Evolutionary conservation across 2,888 invertebrate genomes (phyloP), one percentile per base, ranked within the genome.

Genomic region (Lithophane socia): DNA sequence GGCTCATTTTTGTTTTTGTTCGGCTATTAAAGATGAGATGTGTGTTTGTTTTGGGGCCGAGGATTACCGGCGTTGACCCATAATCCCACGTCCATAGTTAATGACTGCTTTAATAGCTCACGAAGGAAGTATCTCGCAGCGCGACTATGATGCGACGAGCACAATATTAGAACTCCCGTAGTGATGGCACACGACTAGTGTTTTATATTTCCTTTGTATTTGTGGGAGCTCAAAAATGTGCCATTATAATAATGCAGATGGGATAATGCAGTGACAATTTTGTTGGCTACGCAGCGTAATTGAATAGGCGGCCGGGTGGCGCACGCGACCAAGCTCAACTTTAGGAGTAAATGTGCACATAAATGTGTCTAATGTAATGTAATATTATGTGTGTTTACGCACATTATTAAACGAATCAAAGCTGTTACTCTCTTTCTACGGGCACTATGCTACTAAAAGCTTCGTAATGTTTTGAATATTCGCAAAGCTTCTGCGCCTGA

Each of bases 261-360:
- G 94, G 94, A 92, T 92, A 94, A 93, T 91, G 92, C 93, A 90
- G 90, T 93, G 95, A 94, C 96, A 95, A 94, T 95, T 93, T 94
- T 90, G 94, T 92, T 94, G 92, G 91, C 91, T 91, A 91, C 88
- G 91, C 87, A 90, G 73, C 90, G 91, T 96, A 96, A 96, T 96
- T 96, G 95, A 96, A 96, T 95, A 94, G 95, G 95, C 95, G 94
- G 93, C 91, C 93, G 94, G 93, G 93, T 93, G 93, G 86, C 89
- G 91, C 96, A 95, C 96, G 95, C 95, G 96, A 93, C 95, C 92
- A 84, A 88, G 85, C 90, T 86, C 86, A 88, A 86, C 86, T 87
- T 85, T 88, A 86, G 88, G 87, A 91, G 92, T 88, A 90, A 92
- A 93, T 92, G 93, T 92, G 94, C 91, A 92, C 93, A 94, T 95